Evolutionary conservation across 1,140 invertebrate species (phyloP), one percentile per base, ranked within the genome.

Genomic region (Magallana gigas): DNA sequence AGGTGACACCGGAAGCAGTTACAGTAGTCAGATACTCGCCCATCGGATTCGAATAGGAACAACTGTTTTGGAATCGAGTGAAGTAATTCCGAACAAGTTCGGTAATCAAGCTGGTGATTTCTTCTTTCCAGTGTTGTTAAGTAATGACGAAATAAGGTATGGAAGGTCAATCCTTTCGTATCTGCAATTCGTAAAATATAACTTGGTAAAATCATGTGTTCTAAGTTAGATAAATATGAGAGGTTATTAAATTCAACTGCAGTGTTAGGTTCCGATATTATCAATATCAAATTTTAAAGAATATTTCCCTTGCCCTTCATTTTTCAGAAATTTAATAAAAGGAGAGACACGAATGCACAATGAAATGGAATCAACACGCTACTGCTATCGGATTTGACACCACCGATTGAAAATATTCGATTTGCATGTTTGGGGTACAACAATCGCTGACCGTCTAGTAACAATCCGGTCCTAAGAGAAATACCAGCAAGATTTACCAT

Each of bases 1-100:
- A 83, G 36, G n/a, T 58, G 81, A 83, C 81, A 83, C 14, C 57
- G 81, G 16, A 83, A 58, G 57, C 81, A 83, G 57, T 83, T 83
- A 16, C 81, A 57, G 16, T 16, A n/a, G 48, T 83, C 81, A 57
- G 57, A 57, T 2, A 76, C 23, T 76, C 23, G 68, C 23, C 68
- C 68, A 18, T 76, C 68, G 3, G 68, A 29, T 8, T 76, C 68
- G 14, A 76, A 76, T 12, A 76, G 36, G 23, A 76, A 12, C 29
- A 76, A 12, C 8, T 76, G 68, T 76, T 76, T 76, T 18, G 68
- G 68, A 48, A 76, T 76, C 12, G 68, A 76, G 8, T 76, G 68
- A 23, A 76, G 23, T 9, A 76, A 11, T 29, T 76, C 68, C 29
- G 68, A 76, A 12, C 8, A 76, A 23, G 68, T 12, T 36, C 68